These are phyloP conservation scores for Prenolepis imparis DNA, from an alignment of 2,888 invertebrate species.

Conservation along the genomic window DNA sequence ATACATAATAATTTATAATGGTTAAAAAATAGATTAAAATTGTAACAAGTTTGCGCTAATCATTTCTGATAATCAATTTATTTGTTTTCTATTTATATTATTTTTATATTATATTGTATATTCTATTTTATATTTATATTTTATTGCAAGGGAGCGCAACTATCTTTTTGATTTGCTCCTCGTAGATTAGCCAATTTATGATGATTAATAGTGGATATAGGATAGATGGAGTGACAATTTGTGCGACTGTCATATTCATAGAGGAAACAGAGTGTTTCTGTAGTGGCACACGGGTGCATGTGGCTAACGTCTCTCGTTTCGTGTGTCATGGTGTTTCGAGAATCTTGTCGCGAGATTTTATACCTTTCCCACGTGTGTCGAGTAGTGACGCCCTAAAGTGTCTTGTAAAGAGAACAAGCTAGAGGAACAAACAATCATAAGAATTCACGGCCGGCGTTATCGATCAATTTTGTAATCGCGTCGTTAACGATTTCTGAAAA, in stretches of 20 bases:
- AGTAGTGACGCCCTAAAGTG: conserved; percentile 69
- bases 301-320: conserved; percentile 33
- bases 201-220: not conserved
- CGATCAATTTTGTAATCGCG: conserved; percentile 55
- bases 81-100: conserved; percentile 18
- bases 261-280: conserved; percentile 22
- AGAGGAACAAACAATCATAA: conserved; percentile 65
- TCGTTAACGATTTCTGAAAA: conserved; percentile 12
- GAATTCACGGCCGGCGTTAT: conserved; percentile 53
- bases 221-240: not conserved
- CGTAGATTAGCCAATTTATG: not conserved
- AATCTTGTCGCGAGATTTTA: conserved; percentile 75
- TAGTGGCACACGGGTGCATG: conserved; percentile 31
- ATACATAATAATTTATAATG: not conserved
- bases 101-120: too few relatives aligned
- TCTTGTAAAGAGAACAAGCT: conserved; percentile 56
- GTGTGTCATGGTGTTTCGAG: conserved; percentile 38
- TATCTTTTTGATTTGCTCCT: not conserved
- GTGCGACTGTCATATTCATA: not conserved
- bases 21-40: not conserved
- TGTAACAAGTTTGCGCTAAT: not conserved
- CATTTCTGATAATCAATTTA: not conserved
- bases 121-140: too few relatives aligned
- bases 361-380: conserved; percentile 86
- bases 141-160: not conserved